Conservation (phyloP, 2,888 invertebrate species). For the Chrysina gloriosa region DNA sequence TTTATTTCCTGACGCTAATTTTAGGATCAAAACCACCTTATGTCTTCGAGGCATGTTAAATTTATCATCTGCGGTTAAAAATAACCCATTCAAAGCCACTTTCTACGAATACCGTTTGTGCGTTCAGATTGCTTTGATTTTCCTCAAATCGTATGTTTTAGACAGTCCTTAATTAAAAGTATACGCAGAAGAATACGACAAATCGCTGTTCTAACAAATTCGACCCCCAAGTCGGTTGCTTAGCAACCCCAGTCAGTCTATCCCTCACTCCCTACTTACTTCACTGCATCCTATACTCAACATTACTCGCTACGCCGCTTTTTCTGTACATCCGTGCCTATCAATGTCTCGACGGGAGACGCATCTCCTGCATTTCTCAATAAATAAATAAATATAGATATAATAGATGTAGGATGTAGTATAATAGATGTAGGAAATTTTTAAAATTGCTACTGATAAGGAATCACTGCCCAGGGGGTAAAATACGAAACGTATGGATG, state of each 20-base stretch:
- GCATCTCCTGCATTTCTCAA: slow-evolving; percentile 11
- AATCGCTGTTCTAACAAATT: slow-evolving; percentile 44
- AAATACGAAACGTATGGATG: neutral
- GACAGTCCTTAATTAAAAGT: slow-evolving; percentile 27
- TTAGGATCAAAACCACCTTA: too few relatives aligned
- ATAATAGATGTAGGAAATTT: too few relatives aligned
- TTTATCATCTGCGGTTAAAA: neutral
- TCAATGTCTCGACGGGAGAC: slow-evolving; percentile 39
- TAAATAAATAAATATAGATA: slow-evolving; percentile 27
- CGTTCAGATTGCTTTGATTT: slow-evolving; percentile 6
- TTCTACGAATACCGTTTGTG: neutral
- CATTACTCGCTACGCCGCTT: slow-evolving; percentile 50
- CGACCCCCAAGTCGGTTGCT: slow-evolving; percentile 52
- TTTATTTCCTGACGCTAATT: too few relatives aligned
- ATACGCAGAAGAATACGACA: slow-evolving; percentile 5
- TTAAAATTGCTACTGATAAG: neutral
- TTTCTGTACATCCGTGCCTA: slow-evolving; percentile 49
- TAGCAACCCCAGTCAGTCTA: slow-evolving; percentile 53
- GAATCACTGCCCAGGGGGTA: too few relatives aligned
- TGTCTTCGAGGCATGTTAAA: neutral
- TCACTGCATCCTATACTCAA: slow-evolving; percentile 50
- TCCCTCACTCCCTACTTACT: slow-evolving; percentile 51
- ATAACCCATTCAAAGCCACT: neutral
- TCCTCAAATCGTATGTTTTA: neutral
- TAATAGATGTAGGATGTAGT: too few relatives aligned